phyloP scores from a whole-genome alignment of 2,888 invertebrate genomes.

The Agonum fuliginosum region DNA sequence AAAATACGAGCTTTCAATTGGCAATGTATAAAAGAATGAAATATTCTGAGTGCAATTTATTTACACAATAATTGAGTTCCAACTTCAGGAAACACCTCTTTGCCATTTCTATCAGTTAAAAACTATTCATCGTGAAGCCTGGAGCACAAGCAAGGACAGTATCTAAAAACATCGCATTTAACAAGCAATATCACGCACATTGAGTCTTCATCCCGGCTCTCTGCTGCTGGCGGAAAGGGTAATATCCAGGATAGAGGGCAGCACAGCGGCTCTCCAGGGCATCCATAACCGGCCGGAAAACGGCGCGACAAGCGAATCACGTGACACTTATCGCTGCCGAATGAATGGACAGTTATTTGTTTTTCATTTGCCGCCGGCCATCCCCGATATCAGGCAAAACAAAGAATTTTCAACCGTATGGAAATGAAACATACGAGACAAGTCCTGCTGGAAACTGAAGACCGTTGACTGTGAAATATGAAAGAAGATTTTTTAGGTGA shows the following conservation, averaged over 20 bases:
- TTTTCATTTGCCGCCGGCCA: constrained; percentile 47
- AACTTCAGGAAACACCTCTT: too few relatives aligned
- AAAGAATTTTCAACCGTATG: neutral
- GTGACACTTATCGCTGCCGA: constrained; percentile 41
- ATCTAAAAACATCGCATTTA: constrained; percentile 36
- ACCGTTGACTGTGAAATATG: constrained; percentile 27
- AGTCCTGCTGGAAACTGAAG: neutral
- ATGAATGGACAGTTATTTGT: constrained; percentile 51
- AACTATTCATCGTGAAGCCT: constrained; percentile 3
- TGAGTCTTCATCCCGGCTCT: constrained; percentile 8
- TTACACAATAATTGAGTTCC: too few relatives aligned
- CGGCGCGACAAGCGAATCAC: constrained; percentile 37
- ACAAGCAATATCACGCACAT: constrained; percentile 35
- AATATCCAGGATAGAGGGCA: constrained; percentile 15
- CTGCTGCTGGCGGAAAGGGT: constrained; percentile 7
- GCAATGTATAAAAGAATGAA: too few relatives aligned
- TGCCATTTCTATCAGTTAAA: too few relatives aligned
- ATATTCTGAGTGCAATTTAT: too few relatives aligned
- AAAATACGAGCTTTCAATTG: too few relatives aligned
- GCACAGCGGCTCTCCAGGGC: constrained; percentile 3
- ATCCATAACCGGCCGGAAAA: constrained; percentile 28
- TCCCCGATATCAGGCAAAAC: neutral
- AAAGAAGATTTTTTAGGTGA: constrained; percentile 6
- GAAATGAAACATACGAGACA: neutral
- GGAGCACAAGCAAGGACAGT: neutral